phyloP scores from a whole-genome alignment of 2,797 vertebrate genomes.

The Ctenochaetus hawaiiensis region DNA sequence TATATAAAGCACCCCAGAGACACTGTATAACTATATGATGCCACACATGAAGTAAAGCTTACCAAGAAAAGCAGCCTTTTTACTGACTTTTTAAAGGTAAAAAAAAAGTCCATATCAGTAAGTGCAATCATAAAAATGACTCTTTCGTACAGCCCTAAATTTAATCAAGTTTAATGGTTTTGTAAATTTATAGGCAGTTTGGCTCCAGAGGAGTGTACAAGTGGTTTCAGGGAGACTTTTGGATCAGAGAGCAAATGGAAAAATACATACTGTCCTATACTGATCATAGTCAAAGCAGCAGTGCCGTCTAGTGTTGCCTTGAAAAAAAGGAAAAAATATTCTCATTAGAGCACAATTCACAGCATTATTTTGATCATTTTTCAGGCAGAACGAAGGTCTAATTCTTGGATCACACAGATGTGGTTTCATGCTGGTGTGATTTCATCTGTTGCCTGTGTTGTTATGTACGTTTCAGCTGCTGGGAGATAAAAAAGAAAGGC shows the following conservation, averaged over 20 bases:
- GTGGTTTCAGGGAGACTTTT: neutral
- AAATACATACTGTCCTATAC: neutral
- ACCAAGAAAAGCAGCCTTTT: neutral
- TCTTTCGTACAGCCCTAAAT: too few relatives aligned
- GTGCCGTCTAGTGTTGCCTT: conserved; percentile 30
- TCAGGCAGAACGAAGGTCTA: neutral
- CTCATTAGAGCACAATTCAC: neutral
- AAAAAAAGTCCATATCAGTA: neutral
- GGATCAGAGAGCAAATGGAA: neutral
- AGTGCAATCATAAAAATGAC: neutral
- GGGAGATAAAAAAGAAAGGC: conserved; percentile 68
- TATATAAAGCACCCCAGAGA: too few relatives aligned
- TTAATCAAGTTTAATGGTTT: neutral
- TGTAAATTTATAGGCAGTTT: neutral
- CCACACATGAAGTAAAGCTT: neutral
- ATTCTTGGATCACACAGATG: neutral
- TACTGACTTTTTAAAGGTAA: neutral
- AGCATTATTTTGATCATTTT: neutral
- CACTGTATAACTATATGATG: too few relatives aligned
- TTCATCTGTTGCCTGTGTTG: conserved; percentile 17
- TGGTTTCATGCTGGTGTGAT: neutral
- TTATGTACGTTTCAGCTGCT: conserved; percentile 71
- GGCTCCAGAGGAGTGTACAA: neutral
- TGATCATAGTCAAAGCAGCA: neutral
- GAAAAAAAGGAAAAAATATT: neutral